Evolutionary conservation across 2,797 vertebrate species (phyloP).

Genomic region (Paramormyrops hopkinsi): DNA sequence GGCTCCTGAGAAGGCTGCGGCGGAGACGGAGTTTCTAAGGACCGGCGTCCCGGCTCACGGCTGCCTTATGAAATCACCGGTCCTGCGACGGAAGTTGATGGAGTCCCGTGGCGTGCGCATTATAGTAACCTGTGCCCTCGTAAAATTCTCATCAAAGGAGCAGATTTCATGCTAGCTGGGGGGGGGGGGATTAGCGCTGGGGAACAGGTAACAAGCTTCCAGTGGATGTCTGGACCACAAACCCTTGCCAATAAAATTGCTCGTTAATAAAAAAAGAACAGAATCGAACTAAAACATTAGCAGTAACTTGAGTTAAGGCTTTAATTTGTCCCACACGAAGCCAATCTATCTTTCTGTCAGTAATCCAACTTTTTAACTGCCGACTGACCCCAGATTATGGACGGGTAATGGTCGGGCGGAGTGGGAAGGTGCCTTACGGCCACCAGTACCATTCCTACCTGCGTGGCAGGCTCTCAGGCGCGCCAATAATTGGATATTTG

Average conservation of each 20-base stretch:
- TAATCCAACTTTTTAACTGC: not conserved
- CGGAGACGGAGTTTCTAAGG: not conserved
- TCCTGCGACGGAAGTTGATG: not conserved
- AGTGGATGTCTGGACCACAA: not conserved
- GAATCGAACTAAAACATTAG: not conserved
- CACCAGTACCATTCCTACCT: not conserved
- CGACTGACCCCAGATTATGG: not conserved
- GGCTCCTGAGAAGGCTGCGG: not conserved
- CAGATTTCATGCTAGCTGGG: not conserved
- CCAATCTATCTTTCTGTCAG: not conserved
- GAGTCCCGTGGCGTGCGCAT: not conserved
- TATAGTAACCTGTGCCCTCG: not conserved
- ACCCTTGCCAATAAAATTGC: not conserved
- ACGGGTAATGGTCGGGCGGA: not conserved
- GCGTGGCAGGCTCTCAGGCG: not conserved
- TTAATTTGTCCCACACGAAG: slow-evolving; percentile 2
- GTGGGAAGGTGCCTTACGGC: not conserved
- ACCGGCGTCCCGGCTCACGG: not conserved
- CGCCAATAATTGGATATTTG: slow-evolving; percentile 21
- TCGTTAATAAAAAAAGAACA: not conserved
- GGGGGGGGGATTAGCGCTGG: not conserved
- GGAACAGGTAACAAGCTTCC: not conserved
- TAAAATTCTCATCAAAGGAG: not conserved
- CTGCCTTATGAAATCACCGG: not conserved
- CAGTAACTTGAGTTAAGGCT: not conserved